Conservation (phyloP, 2,113 vertebrate genomes). For the Ptilorrhoa leucosticta region DNA sequence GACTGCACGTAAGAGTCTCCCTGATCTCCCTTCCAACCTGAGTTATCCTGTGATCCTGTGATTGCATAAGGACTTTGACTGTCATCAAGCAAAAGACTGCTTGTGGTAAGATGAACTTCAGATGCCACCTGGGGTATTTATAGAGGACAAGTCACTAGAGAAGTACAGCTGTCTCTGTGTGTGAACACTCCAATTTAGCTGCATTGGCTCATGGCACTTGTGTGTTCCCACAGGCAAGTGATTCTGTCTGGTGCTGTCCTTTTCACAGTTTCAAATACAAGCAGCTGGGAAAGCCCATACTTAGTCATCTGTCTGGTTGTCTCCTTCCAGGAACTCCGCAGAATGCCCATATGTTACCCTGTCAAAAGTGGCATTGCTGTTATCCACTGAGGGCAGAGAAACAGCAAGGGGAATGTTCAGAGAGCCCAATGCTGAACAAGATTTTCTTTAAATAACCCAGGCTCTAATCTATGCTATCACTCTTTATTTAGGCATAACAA, state of each 20-base stretch:
- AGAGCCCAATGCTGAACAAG: neutral
- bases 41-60: neutral
- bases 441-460: neutral
- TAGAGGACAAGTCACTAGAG: neutral
- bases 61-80: neutral
- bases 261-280: neutral
- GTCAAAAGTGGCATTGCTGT: neutral
- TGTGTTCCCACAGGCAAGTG: neutral
- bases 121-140: neutral
- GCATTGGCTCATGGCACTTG: neutral
- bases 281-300: constrained; percentile 30
- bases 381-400: neutral
- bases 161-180: neutral
- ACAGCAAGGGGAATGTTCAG: neutral
- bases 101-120: neutral
- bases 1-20: neutral
- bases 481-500: neutral
- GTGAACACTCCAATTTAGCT: neutral
- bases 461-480: neutral
- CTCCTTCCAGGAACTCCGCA: constrained; percentile 31
- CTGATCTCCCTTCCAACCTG: neutral
- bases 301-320: constrained; percentile 11
- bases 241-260: neutral
- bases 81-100: neutral
- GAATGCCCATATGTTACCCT: constrained; percentile 28